phyloP scores from a whole-genome alignment of 2,113 vertebrate genomes.

The Sylvia atricapilla region DNA sequence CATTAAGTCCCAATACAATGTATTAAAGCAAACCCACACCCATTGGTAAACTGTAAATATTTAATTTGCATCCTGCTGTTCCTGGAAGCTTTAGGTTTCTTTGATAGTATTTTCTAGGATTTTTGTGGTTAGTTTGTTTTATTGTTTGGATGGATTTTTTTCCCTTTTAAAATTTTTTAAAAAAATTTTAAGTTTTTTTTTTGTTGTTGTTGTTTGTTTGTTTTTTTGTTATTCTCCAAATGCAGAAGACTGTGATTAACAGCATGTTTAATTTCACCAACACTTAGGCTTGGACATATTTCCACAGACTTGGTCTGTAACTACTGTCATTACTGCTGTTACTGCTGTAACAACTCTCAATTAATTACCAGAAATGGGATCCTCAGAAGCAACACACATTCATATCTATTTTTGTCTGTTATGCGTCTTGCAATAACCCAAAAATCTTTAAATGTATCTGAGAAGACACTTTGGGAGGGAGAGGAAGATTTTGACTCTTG shows the following conservation, averaged over 20 bases:
- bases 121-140: background rate
- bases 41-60: background rate
- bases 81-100: background rate
- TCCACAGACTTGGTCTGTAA: background rate
- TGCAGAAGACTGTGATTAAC: background rate
- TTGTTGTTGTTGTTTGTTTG: background rate
- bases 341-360: background rate
- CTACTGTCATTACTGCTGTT: background rate
- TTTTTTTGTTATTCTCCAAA: background rate
- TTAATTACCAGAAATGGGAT: background rate
- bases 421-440: background rate
- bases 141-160: background rate
- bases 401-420: background rate
- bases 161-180: too few relatives aligned
- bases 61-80: background rate
- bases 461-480: background rate
- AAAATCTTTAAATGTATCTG: background rate
- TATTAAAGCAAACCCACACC: slow-evolving; percentile 20
- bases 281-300: background rate
- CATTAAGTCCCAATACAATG: background rate
- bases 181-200: too few relatives aligned
- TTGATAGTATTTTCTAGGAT: background rate
- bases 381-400: background rate
- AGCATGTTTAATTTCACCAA: background rate
- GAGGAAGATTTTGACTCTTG: background rate